Evolutionary conservation across 2,113 vertebrate genomes (phyloP).

Genomic region (Protobothrops flavoviridis): DNA sequence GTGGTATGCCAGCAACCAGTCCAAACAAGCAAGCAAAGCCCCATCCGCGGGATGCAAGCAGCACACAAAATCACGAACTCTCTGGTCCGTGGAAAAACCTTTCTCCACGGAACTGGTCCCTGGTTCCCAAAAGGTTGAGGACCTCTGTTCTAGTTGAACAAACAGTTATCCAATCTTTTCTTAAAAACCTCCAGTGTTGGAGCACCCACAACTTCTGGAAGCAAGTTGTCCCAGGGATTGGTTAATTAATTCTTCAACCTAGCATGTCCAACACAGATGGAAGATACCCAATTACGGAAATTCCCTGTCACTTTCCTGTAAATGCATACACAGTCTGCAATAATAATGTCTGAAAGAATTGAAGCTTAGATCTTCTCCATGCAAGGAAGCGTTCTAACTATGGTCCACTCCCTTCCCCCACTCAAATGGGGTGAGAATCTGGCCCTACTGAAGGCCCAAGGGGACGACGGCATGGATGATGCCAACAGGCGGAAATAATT

Average conservation of each 20-base stretch:
- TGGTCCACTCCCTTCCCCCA: background rate
- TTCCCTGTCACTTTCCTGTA: background rate
- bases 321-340: background rate
- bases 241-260: background rate
- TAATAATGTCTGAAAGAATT: background rate
- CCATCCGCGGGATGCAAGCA: too few relatives aligned
- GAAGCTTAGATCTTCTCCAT: background rate
- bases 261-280: background rate
- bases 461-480: background rate
- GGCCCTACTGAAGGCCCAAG: background rate
- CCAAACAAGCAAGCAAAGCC: too few relatives aligned
- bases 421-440: background rate
- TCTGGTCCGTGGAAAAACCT: too few relatives aligned
- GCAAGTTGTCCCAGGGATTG: background rate
- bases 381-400: too few relatives aligned
- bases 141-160: too few relatives aligned
- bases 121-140: too few relatives aligned
- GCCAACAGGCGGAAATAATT: background rate
- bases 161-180: too few relatives aligned
- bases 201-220: background rate
- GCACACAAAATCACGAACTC: too few relatives aligned
- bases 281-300: background rate
- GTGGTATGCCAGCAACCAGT: too few relatives aligned
- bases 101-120: too few relatives aligned
- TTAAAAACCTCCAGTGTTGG: too few relatives aligned